Evolutionary conservation across 2,113 vertebrate species (phyloP), one percentile per base, ranked within the genome.

Genomic region (Ictalurus punctatus): DNA sequence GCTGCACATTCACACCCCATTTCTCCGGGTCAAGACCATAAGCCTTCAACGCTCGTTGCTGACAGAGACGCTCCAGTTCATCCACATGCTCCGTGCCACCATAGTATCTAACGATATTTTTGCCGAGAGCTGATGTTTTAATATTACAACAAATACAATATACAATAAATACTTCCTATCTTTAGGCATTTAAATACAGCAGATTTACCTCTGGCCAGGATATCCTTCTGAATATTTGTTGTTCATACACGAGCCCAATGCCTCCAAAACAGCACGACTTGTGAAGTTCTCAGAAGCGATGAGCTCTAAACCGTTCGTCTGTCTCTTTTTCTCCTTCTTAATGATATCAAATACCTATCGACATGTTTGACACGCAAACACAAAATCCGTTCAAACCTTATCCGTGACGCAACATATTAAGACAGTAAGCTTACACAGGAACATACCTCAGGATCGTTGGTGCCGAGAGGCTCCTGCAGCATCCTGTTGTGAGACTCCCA

Each of bases 181-280:
- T 61, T 30, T 16, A 76, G 44, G 21, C 6, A 5, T 14, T 34
- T 71, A 25, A 73, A 83, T 63, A 58, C 40, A 13, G 2, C 85
- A 52, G 30, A 85, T 34, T 86, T 87, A 99, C 98, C 98, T 98
- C 94, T 99, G 98, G 61, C 98, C 98, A 0, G 98, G 98, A 93
- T 99, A 99, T 0, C 98, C 98, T 90, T 99, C 98, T 0, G 98
- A 99, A 93, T 99, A 99, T 91, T 99, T 99, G 94, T 99, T 99
- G 94, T 99, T 99, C 96, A 99, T 92, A 91, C 98, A 99, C 83
- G 98, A 99, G 0, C 98, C 98, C 27, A 99, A 94, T n/a, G 98
- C 98, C 91, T 99, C 98, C 80, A 99, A 93, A 40, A 99, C 98
- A 0, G 98, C 98, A 86, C 98, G 95, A 94, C 98, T 99, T 0